Percentiles rank a stretch among this genome's conserved stretches.
phyloP scores from a whole-genome alignment of 2,797 vertebrate species.

The Enteromius argenteus region DNA sequence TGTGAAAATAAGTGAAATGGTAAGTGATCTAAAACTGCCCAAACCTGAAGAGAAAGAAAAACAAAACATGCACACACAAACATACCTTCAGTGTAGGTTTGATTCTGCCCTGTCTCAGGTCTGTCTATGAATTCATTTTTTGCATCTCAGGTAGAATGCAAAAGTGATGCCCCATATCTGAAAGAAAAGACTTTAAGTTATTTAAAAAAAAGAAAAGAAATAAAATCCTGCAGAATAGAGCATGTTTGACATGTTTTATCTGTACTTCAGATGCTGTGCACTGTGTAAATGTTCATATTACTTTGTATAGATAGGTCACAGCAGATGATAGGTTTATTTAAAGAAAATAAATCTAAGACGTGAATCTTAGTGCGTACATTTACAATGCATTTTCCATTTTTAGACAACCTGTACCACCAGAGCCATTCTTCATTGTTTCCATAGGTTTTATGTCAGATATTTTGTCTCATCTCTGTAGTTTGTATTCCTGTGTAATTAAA shows the following conservation, averaged over 20 bases:
- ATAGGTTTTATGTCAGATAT: constrained; percentile 86
- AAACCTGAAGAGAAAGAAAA: neutral
- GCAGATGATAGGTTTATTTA: constrained; percentile 85
- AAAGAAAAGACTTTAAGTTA: constrained; percentile 75
- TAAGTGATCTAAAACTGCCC: constrained; percentile 32
- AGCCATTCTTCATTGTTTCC: constrained; percentile 75
- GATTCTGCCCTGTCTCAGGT: constrained; percentile 68
- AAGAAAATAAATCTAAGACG: constrained; percentile 79
- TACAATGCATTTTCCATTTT: constrained; percentile 53
- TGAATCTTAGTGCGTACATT: constrained; percentile 79
- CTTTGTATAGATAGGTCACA: constrained; percentile 94
- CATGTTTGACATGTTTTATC: constrained; percentile 92
- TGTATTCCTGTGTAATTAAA: constrained; percentile 86
- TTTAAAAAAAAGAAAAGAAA: constrained; percentile 69
- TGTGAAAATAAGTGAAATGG: neutral
- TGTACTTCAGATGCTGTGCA: constrained; percentile 94
- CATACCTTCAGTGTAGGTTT: constrained; percentile 73
- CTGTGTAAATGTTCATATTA: constrained; percentile 97
- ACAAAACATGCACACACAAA: constrained; percentile 20
- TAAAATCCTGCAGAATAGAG: constrained; percentile 77
- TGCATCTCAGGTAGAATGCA: constrained; percentile 99
- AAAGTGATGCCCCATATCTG: constrained; percentile 88
- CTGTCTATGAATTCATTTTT: constrained; percentile 82
- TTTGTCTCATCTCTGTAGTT: constrained; percentile 88
- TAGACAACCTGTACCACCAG: constrained; percentile 38